These are phyloP conservation scores for Drosophila sordidula DNA, from an alignment of 2,888 invertebrate genomes.

Conservation along the genomic window DNA sequence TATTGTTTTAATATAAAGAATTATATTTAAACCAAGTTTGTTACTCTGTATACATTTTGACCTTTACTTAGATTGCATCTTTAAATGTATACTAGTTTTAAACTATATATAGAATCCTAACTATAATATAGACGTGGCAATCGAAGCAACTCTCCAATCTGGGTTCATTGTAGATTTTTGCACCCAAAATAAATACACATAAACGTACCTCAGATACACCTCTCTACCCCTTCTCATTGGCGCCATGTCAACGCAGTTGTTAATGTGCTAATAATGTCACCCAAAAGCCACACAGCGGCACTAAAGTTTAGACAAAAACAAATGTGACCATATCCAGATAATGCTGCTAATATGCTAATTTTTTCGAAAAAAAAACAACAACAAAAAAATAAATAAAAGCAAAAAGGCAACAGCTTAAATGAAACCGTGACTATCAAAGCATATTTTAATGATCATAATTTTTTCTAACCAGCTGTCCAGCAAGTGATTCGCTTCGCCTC, in stretches of 20 bases:
- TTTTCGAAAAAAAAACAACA: constrained; percentile 15
- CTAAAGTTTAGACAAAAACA: constrained; percentile 50
- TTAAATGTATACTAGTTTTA: no score
- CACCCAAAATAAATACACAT: no score
- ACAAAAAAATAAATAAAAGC: constrained; percentile 2
- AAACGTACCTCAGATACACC: neutral
- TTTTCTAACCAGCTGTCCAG: constrained; percentile 21
- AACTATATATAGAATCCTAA: no score
- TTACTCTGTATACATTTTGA: no score
- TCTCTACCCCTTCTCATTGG: constrained; percentile 11
- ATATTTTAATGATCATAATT: constrained; percentile 60
- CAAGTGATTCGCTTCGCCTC: constrained; percentile 34
- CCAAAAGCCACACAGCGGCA: constrained; percentile 50
- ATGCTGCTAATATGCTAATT: constrained; percentile 63
- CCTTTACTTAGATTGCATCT: no score
- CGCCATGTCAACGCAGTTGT: constrained; percentile 54
- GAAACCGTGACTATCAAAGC: constrained; percentile 52
- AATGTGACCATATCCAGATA: constrained; percentile 56
- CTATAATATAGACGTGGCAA: no score
- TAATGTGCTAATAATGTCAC: constrained; percentile 67
- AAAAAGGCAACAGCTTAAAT: constrained; percentile 5
- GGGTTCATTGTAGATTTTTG: no score
- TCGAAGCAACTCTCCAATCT: no score
- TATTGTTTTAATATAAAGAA: no score
- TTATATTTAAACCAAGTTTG: no score